phyloP scores from a whole-genome alignment of 2,113 vertebrate genomes.

The Lynx canadensis region DNA sequence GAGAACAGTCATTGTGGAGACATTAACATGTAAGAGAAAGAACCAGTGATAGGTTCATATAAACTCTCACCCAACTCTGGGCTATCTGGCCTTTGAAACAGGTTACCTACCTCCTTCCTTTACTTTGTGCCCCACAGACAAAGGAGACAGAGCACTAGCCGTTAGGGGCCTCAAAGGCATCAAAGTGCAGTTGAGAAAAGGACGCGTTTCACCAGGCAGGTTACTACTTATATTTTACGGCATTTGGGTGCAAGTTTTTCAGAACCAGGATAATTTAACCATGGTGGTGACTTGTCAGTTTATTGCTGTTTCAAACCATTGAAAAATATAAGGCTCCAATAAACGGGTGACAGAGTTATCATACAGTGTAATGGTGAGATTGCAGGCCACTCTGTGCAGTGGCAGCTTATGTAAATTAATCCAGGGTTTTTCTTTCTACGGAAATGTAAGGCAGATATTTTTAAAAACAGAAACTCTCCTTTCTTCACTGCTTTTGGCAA shows the following conservation, averaged over 20 bases:
- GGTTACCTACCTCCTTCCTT: not conserved
- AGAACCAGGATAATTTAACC: not conserved
- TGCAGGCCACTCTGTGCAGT: constrained; percentile 14
- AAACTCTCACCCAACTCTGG: not conserved
- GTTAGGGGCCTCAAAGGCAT: not conserved
- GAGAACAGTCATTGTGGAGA: not conserved
- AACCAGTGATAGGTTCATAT: not conserved
- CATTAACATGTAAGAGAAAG: not conserved
- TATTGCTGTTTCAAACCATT: not conserved
- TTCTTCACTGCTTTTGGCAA: constrained; percentile 63
- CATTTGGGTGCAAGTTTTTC: not conserved
- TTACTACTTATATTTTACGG: not conserved
- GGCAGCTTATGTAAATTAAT: constrained; percentile 61
- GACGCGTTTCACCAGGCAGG: not conserved
- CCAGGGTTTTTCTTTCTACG: not conserved
- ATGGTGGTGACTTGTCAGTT: not conserved
- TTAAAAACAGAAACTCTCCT: constrained; percentile 60
- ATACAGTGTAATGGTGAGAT: not conserved
- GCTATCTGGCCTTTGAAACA: not conserved
- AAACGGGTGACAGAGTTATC: constrained; percentile 54
- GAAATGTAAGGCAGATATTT: constrained; percentile 59
- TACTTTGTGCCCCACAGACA: not conserved
- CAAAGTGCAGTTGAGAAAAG: not conserved
- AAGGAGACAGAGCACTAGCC: not conserved
- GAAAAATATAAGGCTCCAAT: constrained; percentile 7